A percentile compares a stretch with the other conserved stretches of the same genome.
phyloP scores from a whole-genome alignment of 2,888 invertebrate species.

The Heliconius ethilla region DNA sequence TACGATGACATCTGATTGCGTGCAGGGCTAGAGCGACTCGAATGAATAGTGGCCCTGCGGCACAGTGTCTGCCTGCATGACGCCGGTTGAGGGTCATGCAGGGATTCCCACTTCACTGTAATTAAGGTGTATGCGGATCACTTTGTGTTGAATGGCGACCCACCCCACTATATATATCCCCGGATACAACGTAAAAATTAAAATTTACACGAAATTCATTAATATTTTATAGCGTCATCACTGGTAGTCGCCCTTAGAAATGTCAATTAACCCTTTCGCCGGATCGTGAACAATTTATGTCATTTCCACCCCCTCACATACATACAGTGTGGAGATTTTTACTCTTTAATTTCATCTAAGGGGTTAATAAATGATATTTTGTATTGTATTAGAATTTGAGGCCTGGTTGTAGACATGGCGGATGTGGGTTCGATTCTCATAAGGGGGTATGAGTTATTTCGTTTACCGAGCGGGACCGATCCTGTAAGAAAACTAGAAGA shows the following conservation, averaged over 20 bases:
- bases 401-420: not conserved
- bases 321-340: constrained; percentile 31
- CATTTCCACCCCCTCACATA: constrained; percentile 22
- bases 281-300: constrained; percentile 38
- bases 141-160: too few relatives aligned
- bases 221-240: not conserved
- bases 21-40: too few relatives aligned
- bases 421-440: not conserved
- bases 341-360: constrained; percentile 33
- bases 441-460: not conserved
- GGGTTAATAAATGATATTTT: constrained; percentile 40
- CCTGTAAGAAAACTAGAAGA: too few relatives aligned
- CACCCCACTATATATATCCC: not conserved
- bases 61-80: too few relatives aligned
- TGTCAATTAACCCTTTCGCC: constrained; percentile 38
- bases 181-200: not conserved
- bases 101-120: too few relatives aligned
- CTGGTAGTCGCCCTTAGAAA: constrained; percentile 1
- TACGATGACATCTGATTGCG: too few relatives aligned
- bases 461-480: too few relatives aligned
- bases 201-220: not conserved
- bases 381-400: not conserved
- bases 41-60: too few relatives aligned
- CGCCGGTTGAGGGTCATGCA: too few relatives aligned
- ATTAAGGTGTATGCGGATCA: too few relatives aligned